Evolutionary conservation across 2,797 vertebrate genomes (phyloP).

Genomic region (Lateolabrax maculatus): DNA sequence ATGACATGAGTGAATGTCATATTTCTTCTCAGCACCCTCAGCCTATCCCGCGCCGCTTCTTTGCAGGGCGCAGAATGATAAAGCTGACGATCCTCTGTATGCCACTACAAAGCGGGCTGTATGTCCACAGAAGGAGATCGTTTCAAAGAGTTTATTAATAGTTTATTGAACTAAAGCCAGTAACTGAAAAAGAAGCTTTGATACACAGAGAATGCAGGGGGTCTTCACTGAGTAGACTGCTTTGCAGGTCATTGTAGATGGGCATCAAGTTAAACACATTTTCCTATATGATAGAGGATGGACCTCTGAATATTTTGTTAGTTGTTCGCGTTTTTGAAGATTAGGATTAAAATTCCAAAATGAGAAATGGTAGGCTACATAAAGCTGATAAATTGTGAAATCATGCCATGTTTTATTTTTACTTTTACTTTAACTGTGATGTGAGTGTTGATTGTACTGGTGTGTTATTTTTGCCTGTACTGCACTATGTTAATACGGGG

Average conservation of each 20-base stretch:
- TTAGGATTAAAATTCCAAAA: neutral
- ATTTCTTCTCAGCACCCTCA: slow-evolving; percentile 9
- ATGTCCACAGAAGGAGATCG: slow-evolving; percentile 29
- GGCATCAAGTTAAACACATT: neutral
- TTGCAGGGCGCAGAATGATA: neutral
- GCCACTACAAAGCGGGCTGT: slow-evolving; percentile 20
- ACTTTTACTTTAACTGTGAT: no score
- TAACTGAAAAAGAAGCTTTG: neutral
- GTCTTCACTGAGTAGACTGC: neutral
- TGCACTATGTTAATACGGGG: no score
- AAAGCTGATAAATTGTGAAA: neutral
- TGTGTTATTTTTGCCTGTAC: neutral
- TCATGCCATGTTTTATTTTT: neutral
- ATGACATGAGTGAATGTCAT: slow-evolving; percentile 9
- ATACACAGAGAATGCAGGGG: neutral
- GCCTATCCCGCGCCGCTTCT: neutral
- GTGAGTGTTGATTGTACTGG: no score
- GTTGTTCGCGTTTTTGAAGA: neutral
- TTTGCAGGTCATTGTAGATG: neutral
- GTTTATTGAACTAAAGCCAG: slow-evolving; percentile 30
- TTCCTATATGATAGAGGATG: neutral
- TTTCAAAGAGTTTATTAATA: slow-evolving; percentile 52
- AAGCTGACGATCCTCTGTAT: slow-evolving; percentile 3
- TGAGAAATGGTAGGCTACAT: neutral
- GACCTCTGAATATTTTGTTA: neutral